These are phyloP conservation scores for Silurus aristotelis DNA, from an alignment of 2,797 vertebrate genomes.

Conservation along the genomic window DNA sequence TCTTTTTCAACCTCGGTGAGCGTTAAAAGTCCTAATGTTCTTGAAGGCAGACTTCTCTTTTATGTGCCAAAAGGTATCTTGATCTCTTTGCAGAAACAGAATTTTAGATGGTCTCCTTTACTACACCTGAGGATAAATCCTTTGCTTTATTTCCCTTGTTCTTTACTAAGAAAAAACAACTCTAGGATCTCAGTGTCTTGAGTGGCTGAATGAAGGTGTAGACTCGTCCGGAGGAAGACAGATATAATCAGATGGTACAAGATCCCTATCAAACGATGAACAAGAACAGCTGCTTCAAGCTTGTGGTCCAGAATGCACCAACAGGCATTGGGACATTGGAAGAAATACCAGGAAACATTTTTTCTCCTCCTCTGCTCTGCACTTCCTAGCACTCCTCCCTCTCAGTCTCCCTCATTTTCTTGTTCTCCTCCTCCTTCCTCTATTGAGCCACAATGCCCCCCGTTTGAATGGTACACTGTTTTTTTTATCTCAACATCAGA, in stretches of 20 bases:
- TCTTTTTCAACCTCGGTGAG: slow-evolving; percentile 6
- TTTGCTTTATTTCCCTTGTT: slow-evolving; percentile 19
- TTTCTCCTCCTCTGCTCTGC: slow-evolving; percentile 23
- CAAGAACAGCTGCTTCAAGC: slow-evolving; percentile 66
- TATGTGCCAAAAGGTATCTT: slow-evolving; percentile 12
- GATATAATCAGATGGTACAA: slow-evolving; percentile 18
- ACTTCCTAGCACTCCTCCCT: slow-evolving; percentile 40
- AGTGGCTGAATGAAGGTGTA: not conserved
- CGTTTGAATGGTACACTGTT: slow-evolving; percentile 63
- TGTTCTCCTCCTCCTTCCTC: slow-evolving; percentile 59
- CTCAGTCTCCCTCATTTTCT: slow-evolving; percentile 55
- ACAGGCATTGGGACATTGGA: slow-evolving; percentile 66
- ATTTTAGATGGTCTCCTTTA: not conserved
- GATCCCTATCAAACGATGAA: slow-evolving; percentile 55
- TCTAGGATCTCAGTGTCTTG: not conserved
- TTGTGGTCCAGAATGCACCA: slow-evolving; percentile 64
- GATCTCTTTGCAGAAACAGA: not conserved
- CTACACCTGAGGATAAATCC: slow-evolving; percentile 22
- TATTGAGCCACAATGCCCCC: slow-evolving; percentile 54
- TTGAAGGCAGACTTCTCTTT: slow-evolving; percentile 23
- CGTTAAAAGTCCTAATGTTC: slow-evolving; percentile 11
- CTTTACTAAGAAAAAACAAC: not conserved
- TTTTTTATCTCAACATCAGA: slow-evolving; percentile 75
- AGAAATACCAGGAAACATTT: slow-evolving; percentile 53
- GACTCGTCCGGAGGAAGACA: slow-evolving; percentile 10